Base-by-base conservation (phyloP, 2,113 vertebrate genomes). In the Burhinus bistriatus region DNA sequence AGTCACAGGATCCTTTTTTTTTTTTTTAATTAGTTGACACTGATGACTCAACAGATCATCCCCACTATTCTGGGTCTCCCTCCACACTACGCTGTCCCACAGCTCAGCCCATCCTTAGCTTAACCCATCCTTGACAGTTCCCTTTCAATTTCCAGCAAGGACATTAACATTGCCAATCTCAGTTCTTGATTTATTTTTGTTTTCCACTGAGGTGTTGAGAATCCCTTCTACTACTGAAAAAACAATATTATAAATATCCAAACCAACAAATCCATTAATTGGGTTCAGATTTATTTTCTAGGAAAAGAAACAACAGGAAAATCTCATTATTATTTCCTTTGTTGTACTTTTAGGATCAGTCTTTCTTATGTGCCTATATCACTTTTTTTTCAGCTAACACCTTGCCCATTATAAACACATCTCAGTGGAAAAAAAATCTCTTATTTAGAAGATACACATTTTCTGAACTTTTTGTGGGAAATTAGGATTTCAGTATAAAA, bases 1-100 rank as follows among this genome's bases (percentile, higher is more conserved):
- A 25, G 23, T 20, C 51, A 69, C 2, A 55, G 6, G 13, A 65
- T 61, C 2, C 1, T 3, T 4, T 29, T 13, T 12, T 1, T 12
- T 16, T 57, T 29, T 22, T 5, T 30, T 47, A 1, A 15, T 52
- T 69, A n/a, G 13, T 70, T 89, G 32, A 58, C 30, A 49, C 2
- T 65, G 29, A 13, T 27, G 21, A 66, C 36, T 80, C 61, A 71
- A 27, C 45, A 59, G 12, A 47, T 34, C 17, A 40, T 27, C 32
- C 15, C 9, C 13, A 14, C 9, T n/a, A 7, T 64, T 64, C 16
- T 23, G 7, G 7, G 11, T 64, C 40, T 69, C 6, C 42, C 51
- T 84, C 14, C 45, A 21, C 16, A 65, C 20, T 29, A 32, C 0
- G 0, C 5, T 17, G 3, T 32, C 20, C 21, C 17, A 19, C 30